These are phyloP conservation scores for Lithosia quadra DNA, from an alignment of 2,888 invertebrate species.

Conservation along the genomic window DNA sequence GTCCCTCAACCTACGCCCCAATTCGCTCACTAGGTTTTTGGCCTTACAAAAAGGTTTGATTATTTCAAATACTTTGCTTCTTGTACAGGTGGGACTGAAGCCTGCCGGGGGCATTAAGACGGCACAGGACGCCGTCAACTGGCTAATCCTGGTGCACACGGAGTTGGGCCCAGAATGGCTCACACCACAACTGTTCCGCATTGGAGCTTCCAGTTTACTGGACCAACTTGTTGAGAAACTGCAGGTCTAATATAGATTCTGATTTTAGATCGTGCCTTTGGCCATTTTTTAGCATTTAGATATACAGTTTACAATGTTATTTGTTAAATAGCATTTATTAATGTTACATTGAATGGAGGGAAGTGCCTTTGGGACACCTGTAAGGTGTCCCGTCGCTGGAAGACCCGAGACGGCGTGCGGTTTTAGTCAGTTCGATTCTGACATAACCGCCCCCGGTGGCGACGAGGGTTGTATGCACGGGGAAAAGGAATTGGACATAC, in stretches of 20 bases:
- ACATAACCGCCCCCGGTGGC: no score
- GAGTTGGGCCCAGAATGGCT: slow-evolving; percentile 96
- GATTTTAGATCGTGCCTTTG: not conserved
- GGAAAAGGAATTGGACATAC: not conserved
- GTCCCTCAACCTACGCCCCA: no score
- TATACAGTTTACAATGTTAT: not conserved
- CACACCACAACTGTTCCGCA: slow-evolving; percentile 92
- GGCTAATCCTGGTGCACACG: slow-evolving; percentile 94
- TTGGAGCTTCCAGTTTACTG: slow-evolving; percentile 97
- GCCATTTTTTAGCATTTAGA: not conserved
- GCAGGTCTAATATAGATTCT: no score
- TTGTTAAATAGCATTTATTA: not conserved
- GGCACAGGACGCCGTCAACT: slow-evolving; percentile 93
- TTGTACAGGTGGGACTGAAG: slow-evolving; percentile 95
- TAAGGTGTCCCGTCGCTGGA: no score
- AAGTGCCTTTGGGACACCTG: no score
- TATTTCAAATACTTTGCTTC: slow-evolving; percentile 19
- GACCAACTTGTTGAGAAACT: slow-evolving; percentile 89
- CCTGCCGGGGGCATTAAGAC: slow-evolving; percentile 98
- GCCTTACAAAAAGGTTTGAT: no score
- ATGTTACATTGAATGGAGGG: not conserved
- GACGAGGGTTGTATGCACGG: no score
- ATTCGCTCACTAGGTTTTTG: no score
- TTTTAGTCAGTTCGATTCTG: no score
- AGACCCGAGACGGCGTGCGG: no score